These are phyloP conservation scores for Ophraella communa DNA, from an alignment of 2,888 invertebrate species.

Conservation along the genomic window DNA sequence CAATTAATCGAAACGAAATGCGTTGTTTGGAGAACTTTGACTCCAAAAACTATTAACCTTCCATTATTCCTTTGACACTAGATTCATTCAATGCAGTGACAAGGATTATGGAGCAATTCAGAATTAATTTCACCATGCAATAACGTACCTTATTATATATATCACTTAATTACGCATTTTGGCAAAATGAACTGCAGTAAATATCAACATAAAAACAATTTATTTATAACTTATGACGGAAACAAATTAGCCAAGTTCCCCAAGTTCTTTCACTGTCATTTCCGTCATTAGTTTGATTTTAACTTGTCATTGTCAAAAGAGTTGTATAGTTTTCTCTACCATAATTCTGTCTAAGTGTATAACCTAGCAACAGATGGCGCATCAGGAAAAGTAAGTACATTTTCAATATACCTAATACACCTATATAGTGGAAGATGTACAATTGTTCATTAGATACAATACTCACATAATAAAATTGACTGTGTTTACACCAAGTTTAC, in stretches of 20 bases:
- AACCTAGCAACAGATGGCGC: neutral
- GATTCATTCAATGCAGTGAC: conserved; percentile 44
- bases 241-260: conserved; percentile 21
- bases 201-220: conserved; percentile 31
- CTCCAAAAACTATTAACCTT: conserved; percentile 55
- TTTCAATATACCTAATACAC: no score
- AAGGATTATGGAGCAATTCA: conserved; percentile 32
- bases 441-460: no score
- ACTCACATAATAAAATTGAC: no score
- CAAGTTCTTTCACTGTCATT: conserved; percentile 24
- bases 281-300: conserved; percentile 4
- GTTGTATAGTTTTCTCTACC: neutral
- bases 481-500: no score
- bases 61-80: conserved; percentile 54
- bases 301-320: conserved; percentile 11
- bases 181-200: conserved; percentile 20
- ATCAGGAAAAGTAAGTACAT: neutral
- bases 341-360: neutral
- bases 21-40: conserved; percentile 48
- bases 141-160: conserved; percentile 39
- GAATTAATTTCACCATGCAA: conserved; percentile 36
- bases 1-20: conserved; percentile 41
- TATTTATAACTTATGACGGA: conserved; percentile 39
- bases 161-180: conserved; percentile 44
- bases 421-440: no score